Evolutionary conservation across 2,113 vertebrate genomes (phyloP).

Genomic region (Macrotus californicus): DNA sequence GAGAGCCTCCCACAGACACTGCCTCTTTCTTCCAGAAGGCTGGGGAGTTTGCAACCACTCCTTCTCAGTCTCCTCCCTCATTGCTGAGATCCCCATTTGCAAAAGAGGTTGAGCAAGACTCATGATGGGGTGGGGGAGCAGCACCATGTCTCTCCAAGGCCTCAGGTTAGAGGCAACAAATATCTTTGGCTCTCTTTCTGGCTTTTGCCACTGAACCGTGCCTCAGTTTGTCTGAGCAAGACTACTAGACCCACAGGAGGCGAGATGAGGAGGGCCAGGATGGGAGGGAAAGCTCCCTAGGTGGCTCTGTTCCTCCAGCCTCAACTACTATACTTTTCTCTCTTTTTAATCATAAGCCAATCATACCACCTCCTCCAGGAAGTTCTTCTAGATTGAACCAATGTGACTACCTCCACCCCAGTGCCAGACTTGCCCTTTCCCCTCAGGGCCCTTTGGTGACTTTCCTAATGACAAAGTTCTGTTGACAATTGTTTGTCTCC

Average conservation of each 20-base stretch:
- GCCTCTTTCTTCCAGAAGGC: slow-evolving; percentile 49
- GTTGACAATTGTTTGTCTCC: background rate
- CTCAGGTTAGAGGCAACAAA: background rate
- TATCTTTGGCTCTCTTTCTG: background rate
- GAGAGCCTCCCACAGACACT: slow-evolving; percentile 41
- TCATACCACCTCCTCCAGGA: background rate
- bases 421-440: background rate
- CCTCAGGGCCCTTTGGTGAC: background rate
- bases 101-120: background rate
- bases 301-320: background rate
- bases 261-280: background rate
- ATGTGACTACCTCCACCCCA: background rate
- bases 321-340: background rate
- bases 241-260: background rate
- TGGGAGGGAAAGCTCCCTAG: background rate
- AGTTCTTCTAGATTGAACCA: background rate
- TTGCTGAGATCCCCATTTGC: background rate
- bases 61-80: background rate
- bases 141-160: background rate
- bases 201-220: background rate
- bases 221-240: background rate
- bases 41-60: background rate
- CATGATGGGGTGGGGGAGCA: background rate
- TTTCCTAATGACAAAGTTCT: background rate
- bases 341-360: background rate